Evolutionary conservation across 2,888 invertebrate species (phyloP).

Genomic region (Nezara viridula): DNA sequence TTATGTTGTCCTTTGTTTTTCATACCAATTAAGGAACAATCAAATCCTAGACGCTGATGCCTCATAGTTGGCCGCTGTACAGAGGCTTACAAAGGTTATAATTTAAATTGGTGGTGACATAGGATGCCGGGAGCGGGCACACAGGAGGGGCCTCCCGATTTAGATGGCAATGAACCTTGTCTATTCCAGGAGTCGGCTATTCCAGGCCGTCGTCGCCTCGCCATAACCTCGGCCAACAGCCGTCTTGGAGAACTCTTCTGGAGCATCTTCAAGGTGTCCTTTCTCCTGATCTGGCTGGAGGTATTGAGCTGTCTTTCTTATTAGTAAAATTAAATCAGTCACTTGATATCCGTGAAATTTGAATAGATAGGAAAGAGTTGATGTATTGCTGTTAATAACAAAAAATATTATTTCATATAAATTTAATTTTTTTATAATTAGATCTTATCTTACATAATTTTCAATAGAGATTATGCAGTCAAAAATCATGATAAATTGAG

Average conservation of each 20-base stretch:
- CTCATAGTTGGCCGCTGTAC: neutral
- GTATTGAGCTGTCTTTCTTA: too few relatives aligned
- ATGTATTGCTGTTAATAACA: too few relatives aligned
- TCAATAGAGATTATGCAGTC: too few relatives aligned
- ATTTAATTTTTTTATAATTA: too few relatives aligned
- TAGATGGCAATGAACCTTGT: slow-evolving; percentile 40
- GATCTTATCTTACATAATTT: too few relatives aligned
- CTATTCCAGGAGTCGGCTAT: slow-evolving; percentile 33
- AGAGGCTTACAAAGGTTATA: slow-evolving; percentile 7
- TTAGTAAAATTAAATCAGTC: too few relatives aligned
- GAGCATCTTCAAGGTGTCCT: neutral
- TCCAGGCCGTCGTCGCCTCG: slow-evolving; percentile 6
- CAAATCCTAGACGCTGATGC: neutral
- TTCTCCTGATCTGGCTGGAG: neutral
- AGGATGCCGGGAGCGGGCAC: neutral
- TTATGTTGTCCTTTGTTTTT: neutral
- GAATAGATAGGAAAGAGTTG: too few relatives aligned
- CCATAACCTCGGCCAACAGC: slow-evolving; percentile 15
- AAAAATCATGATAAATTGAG: too few relatives aligned
- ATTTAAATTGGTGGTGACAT: slow-evolving; percentile 30
- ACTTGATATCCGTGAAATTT: too few relatives aligned
- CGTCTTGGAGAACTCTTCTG: neutral
- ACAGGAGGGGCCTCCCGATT: neutral
- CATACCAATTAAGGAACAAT: neutral
- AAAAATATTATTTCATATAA: too few relatives aligned